phyloP scores from a whole-genome alignment of 2,888 invertebrate species.

The Drosophila putrida region DNA sequence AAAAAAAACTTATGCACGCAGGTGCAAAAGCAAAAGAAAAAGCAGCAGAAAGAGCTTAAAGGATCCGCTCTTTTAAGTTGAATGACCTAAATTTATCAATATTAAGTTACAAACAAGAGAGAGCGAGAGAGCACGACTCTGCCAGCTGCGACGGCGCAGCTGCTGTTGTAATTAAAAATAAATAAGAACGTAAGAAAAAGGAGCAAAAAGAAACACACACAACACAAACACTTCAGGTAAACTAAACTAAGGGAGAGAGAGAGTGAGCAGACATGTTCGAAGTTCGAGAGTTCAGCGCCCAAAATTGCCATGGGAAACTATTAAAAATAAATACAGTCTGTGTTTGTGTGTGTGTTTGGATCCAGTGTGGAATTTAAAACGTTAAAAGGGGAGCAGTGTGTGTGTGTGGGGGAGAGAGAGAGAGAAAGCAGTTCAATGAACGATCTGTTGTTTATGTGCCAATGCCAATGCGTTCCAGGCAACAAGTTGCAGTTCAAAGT shows the following conservation, averaged over 20 bases:
- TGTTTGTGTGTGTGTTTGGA: background rate
- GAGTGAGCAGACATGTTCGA: conserved; percentile 25
- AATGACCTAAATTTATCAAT: conserved; percentile 71
- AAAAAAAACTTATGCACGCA: conserved; percentile 31
- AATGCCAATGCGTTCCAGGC: conserved; percentile 39
- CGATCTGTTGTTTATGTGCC: conserved; percentile 20
- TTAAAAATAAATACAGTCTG: conserved; percentile 6
- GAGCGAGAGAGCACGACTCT: conserved; percentile 21
- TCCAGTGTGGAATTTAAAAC: conserved; percentile 13
- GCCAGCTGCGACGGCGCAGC: conserved; percentile 79
- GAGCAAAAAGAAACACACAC: conserved; percentile 38
- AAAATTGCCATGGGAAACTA: conserved; percentile 45
- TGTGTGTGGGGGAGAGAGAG: background rate
- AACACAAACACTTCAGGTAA: conserved; percentile 27
- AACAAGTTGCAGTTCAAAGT: conserved; percentile 51
- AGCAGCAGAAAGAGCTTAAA: conserved; percentile 32
- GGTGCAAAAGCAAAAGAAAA: conserved; percentile 45
- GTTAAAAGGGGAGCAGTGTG: conserved; percentile 10
- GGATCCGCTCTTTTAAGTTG: conserved; percentile 55
- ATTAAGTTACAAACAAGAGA: conserved; percentile 58
- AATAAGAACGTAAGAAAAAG: conserved; percentile 27
- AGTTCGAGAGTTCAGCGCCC: conserved; percentile 64
- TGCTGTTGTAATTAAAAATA: conserved; percentile 76
- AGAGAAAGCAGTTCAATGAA: conserved; percentile 42
- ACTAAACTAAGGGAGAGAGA: background rate